Base-by-base conservation (phyloP, 2,888 invertebrate genomes). In the Fissipunctia ypsillon region DNA sequence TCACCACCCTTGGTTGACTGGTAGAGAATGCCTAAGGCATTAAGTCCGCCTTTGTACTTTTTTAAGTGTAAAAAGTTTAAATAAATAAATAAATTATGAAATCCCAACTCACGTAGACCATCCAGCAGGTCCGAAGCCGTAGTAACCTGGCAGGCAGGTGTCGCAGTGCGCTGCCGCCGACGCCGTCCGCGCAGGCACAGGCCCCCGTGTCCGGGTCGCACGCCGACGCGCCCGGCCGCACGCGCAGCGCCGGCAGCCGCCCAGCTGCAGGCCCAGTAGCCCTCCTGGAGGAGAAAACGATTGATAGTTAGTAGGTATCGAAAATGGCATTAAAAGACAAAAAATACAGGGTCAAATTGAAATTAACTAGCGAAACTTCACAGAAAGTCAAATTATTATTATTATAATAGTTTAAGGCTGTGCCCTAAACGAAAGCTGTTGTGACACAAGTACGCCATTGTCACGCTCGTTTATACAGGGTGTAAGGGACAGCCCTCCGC, bases 181-280 rank as follows among this genome's bases (percentile, higher is more conserved):
- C 97, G 5, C 98, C 98, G 5, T 97, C 96, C 67, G 97, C 97
- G 92, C 98, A 98, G 50, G 96, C 96, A 93, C 99, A 99, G 78
- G 97, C 97, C 0, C 99, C 99, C 2, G 97, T 97, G 81, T 95
- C 95, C 10, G 97, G 97, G 90, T 99, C 97, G 94, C 99, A 99
- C 14, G 95, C 94, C 69, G 98, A 97, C 31, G 97, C 97, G 87
- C 99, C 97, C 45, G 95, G 28, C 97, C 96, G 94, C 99, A 99
- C 73, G 97, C 97, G 92, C 99, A 99, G n/a, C 97, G 96, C 60
- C 97, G 95, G 91, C 99, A 99, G 56, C 98, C 99, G 22, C 97
- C 95, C 25, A 97, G 97, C 67, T 97, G 96, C 56, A 98, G 93
- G 80, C 98, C 98, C 98, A 98, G 93, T 97, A 97, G 14, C 98